phyloP scores from a whole-genome alignment of 2,888 invertebrate genomes.

The Luperina testacea region DNA sequence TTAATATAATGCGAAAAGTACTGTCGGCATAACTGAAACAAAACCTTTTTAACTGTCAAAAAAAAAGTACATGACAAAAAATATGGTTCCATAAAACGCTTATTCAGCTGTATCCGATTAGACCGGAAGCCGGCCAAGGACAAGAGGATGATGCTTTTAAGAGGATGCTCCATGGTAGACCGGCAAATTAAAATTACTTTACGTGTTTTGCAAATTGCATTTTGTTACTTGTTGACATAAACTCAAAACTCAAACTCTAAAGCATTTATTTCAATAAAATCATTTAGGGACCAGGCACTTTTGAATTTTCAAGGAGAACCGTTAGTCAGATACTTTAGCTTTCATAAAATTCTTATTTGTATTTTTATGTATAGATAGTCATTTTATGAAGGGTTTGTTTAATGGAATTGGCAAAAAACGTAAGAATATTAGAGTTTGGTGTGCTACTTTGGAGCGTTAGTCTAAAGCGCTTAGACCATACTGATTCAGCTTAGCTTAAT shows the following conservation, averaged over 20 bases:
- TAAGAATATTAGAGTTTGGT: neutral
- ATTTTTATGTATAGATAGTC: no score
- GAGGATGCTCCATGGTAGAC: neutral
- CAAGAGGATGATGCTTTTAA: constrained; percentile 20
- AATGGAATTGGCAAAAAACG: neutral
- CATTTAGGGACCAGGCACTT: no score
- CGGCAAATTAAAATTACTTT: neutral
- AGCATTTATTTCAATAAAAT: no score
- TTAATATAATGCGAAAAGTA: constrained; percentile 25
- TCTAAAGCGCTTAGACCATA: constrained; percentile 50
- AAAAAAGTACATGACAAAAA: neutral
- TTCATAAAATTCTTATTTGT: no score
- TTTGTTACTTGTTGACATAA: no score
- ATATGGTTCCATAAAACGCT: constrained; percentile 26
- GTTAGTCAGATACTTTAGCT: no score
- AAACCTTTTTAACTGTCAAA: neutral
- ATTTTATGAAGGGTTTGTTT: no score
- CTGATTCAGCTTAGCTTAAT: constrained; percentile 61
- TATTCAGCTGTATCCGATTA: constrained; percentile 21
- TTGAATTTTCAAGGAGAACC: no score
- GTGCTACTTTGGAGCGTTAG: neutral
- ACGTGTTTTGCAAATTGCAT: no score
- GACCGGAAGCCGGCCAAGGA: neutral
- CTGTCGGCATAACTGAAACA: constrained; percentile 4
- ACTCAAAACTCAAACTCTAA: no score